Evolutionary conservation across 92 coral and sea anemone genomes (phyloP).

Genomic region (Bergia sp.): DNA sequence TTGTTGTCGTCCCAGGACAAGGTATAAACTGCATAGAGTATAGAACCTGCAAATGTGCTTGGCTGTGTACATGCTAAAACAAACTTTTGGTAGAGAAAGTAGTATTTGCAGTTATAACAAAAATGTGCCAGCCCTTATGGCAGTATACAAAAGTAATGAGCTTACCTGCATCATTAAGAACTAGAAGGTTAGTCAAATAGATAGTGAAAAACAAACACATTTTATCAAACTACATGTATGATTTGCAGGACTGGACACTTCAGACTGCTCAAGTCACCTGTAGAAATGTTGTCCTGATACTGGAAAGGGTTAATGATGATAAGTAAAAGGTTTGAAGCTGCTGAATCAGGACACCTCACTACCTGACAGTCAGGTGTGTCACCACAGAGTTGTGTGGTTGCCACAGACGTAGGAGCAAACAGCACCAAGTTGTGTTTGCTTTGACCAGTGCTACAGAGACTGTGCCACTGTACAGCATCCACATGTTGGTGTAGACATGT

Average conservation of each 20-base stretch:
- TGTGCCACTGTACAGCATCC: conserved; percentile 23
- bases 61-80: no score
- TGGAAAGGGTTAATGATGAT: conserved; percentile 42
- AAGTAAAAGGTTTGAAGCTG: conserved; percentile 44
- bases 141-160: no score
- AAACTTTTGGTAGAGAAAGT: background rate
- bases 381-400: conserved; percentile 27
- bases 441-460: conserved; percentile 29
- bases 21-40: conserved; percentile 9
- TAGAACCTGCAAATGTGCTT: no score
- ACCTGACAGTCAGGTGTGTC: background rate
- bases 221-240: no score
- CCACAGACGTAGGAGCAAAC: conserved; percentile 30
- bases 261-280: no score
- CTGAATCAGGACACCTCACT: conserved; percentile 1
- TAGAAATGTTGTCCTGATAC: background rate
- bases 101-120: no score
- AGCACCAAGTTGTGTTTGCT: conserved; percentile 16
- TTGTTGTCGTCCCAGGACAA: conserved; percentile 37
- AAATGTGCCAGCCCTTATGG: no score
- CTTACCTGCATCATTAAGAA: no score
- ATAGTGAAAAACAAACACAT: no score
- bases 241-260: no score
- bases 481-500: conserved; percentile 43
- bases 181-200: no score